Evolutionary conservation across 2,797 vertebrate species (phyloP).

Genomic region (Centropyge bicolor): DNA sequence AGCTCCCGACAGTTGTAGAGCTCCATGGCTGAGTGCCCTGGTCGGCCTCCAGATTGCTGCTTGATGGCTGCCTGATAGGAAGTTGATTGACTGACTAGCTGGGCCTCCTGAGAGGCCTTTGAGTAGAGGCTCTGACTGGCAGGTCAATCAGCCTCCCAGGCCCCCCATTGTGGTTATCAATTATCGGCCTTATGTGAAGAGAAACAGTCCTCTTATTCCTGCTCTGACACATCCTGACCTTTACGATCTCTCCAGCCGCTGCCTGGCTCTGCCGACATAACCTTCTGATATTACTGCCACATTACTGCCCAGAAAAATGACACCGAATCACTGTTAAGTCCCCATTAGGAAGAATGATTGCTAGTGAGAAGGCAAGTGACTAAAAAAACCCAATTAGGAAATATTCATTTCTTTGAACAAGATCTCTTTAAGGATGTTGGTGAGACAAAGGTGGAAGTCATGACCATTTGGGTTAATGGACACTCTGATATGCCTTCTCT

Average conservation of each 20-base stretch:
- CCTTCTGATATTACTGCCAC: slow-evolving; percentile 32
- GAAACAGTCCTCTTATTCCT: slow-evolving; percentile 56
- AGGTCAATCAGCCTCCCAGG: slow-evolving; percentile 82
- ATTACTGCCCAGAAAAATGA: slow-evolving; percentile 28
- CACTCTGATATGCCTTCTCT: slow-evolving; percentile 15
- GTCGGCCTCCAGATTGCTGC: slow-evolving; percentile 73
- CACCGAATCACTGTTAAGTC: slow-evolving; percentile 43
- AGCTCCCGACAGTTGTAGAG: slow-evolving; percentile 67
- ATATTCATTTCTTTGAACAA: background rate
- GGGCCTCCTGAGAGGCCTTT: slow-evolving; percentile 66
- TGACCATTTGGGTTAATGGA: slow-evolving; percentile 8
- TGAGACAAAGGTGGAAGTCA: slow-evolving; percentile 36
- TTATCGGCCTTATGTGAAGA: slow-evolving; percentile 75
- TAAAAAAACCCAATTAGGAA: slow-evolving; percentile 9
- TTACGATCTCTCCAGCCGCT: slow-evolving; percentile 50
- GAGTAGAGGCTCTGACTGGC: slow-evolving; percentile 79
- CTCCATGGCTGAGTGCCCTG: slow-evolving; percentile 64
- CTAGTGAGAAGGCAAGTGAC: slow-evolving; percentile 6
- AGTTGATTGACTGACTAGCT: slow-evolving; percentile 84
- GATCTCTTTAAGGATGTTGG: slow-evolving; percentile 34
- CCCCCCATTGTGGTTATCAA: slow-evolving; percentile 77
- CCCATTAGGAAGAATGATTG: slow-evolving; percentile 40
- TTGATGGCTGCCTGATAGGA: slow-evolving; percentile 83
- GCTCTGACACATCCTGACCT: slow-evolving; percentile 70
- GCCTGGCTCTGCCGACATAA: slow-evolving; percentile 33